Evolutionary conservation across 2,888 invertebrate species (phyloP), one percentile per base, ranked within the genome.

Genomic region (Drosophila fungiperda): DNA sequence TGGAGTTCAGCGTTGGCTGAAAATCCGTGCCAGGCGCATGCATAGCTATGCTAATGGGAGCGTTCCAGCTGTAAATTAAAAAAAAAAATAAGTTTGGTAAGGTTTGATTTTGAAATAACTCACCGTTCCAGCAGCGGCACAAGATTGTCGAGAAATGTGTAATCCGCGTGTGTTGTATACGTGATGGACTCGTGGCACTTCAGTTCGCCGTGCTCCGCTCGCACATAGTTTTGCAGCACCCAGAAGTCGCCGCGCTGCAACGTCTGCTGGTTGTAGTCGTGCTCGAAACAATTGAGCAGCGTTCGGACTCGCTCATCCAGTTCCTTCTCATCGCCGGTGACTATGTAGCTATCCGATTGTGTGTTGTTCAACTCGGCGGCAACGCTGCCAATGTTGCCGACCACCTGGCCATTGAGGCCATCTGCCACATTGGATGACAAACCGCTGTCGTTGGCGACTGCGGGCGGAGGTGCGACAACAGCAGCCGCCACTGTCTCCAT

Each of bases 131-230:
- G 94, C 87, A 98, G 94, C 71, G 97, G 97, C 92, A 96, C 95
- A 87, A 98, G 94, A 93, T 98, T 98, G 93, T 98, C 97, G 91
- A 98, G 95, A 94, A 98, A 98, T 83, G 97, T 97, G 93, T 95
- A 97, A 90, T 98, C 98, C 6, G 97, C 97, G 93, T 98, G 98
- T 17, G 98, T 98, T 40, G 98, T 97, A 91, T 98, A 98, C 1
- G 98, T 98, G 78, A 98, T 95, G 81, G 96, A 96, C 93, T 97
- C 97, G 93, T 97, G 96, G 93, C 98, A 98, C 90, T 94, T 94
- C 58, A 96, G 92, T 50, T 94, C 92, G 23, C 95, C 95, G 87
- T 95, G 95, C 69, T 95, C 95, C 68, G 97, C 96, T 48, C 95
- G 95, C 79, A 97, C 95, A 92, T 96, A 98, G 94, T 98, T 98